phyloP scores from a whole-genome alignment of 2,113 vertebrate genomes.

The Peromyscus maniculatus region DNA sequence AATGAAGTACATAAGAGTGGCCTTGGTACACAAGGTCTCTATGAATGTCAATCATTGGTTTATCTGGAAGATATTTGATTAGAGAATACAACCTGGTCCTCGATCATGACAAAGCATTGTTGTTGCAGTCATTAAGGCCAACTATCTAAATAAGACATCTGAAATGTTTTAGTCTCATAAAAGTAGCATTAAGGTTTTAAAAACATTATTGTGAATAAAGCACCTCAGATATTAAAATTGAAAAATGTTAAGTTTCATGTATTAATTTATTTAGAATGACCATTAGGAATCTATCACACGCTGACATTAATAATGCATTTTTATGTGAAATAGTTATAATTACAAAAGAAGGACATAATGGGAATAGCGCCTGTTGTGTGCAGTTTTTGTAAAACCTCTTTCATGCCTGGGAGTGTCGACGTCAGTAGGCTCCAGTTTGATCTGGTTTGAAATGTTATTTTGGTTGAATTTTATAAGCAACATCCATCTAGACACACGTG shows the following conservation, averaged over 20 bases:
- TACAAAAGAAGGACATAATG: background rate
- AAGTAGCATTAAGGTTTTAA: background rate
- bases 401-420: background rate
- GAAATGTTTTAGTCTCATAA: background rate
- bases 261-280: background rate
- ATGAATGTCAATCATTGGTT: background rate
- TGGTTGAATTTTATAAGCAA: background rate
- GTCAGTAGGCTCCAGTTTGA: background rate
- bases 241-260: background rate
- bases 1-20: background rate
- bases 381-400: background rate
- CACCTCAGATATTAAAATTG: background rate
- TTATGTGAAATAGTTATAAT: conserved; percentile 28
- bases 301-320: background rate
- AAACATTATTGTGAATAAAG: background rate
- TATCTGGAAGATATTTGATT: background rate
- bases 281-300: background rate
- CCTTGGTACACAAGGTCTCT: background rate
- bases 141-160: background rate
- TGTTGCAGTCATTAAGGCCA: too few species aligned
- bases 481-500: background rate
- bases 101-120: fast-evolving
- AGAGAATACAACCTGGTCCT: background rate
- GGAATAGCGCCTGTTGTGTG: background rate
- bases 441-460: background rate